These are phyloP conservation scores for Oreotrochilus melanogaster DNA, from an alignment of 2,113 vertebrate species.

Conservation along the genomic window DNA sequence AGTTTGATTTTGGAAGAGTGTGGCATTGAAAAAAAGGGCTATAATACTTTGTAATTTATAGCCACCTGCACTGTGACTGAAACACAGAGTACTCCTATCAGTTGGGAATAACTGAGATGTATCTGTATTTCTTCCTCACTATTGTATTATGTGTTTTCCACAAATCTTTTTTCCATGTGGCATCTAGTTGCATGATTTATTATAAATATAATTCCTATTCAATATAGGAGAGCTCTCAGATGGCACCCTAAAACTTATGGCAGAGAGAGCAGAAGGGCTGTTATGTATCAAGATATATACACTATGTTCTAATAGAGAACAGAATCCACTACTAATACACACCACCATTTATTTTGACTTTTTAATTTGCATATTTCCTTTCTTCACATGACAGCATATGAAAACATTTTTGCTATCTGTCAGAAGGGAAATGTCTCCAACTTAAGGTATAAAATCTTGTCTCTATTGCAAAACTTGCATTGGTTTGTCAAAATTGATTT, in stretches of 20 bases:
- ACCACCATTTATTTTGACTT: neutral
- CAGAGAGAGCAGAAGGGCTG: neutral
- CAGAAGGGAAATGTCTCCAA: neutral
- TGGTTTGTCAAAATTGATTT: slow-evolving; percentile 9
- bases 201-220: neutral
- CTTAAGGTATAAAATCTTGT: neutral
- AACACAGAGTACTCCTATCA: neutral
- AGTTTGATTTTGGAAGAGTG: neutral
- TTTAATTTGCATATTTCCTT: neutral
- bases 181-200: neutral
- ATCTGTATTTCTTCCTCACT: neutral
- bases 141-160: neutral
- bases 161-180: neutral
- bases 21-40: neutral
- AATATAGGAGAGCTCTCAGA: neutral
- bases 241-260: neutral
- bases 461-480: neutral
- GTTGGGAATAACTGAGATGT: neutral
- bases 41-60: neutral
- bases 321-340: neutral
- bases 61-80: neutral
- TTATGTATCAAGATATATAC: neutral
- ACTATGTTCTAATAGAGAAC: neutral
- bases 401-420: neutral
- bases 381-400: neutral